A percentile compares a stretch with the other conserved stretches of the same genome.
Evolutionary conservation across 2,888 invertebrate species (phyloP).

Genomic region (Lepeophtheirus nordmannii): DNA sequence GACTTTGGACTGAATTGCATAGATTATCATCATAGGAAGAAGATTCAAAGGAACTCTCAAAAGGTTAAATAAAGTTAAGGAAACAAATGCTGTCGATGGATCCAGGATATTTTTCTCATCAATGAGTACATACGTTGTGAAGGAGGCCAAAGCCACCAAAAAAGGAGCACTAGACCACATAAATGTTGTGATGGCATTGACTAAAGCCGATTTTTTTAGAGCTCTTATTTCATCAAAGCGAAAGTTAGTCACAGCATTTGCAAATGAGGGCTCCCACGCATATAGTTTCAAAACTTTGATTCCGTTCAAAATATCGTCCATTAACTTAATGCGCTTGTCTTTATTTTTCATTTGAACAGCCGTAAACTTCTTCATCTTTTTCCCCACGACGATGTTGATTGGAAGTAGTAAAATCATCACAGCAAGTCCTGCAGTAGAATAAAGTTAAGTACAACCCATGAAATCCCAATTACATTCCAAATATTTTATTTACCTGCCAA

Average conservation of each 20-base stretch:
- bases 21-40: conserved; percentile 58
- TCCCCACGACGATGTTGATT: conserved; percentile 30
- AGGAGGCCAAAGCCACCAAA: conserved; percentile 68
- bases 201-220: conserved; percentile 72
- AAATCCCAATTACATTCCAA: too few species aligned
- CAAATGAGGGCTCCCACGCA: conserved; percentile 87
- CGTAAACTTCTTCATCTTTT: conserved; percentile 24
- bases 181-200: conserved; percentile 78
- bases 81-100: conserved; percentile 67
- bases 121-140: conserved; percentile 58
- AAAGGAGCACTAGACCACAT: conserved; percentile 91
- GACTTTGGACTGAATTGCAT: conserved; percentile 45
- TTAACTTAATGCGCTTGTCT: conserved; percentile 41
- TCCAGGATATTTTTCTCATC: conserved; percentile 59
- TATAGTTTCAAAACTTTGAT: conserved; percentile 85
- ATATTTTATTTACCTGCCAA: conserved; percentile 4
- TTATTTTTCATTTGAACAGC: conserved; percentile 25
- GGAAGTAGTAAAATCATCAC: conserved; percentile 39
- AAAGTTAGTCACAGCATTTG: conserved; percentile 68
- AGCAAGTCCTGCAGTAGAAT: conserved; percentile 39
- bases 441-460: not conserved
- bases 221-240: conserved; percentile 73
- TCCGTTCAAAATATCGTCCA: conserved; percentile 81
- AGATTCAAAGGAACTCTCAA: conserved; percentile 69
- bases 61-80: conserved; percentile 68